Evolutionary conservation across 2,113 vertebrate genomes (phyloP).

Genomic region (Uropsilus gracilis): DNA sequence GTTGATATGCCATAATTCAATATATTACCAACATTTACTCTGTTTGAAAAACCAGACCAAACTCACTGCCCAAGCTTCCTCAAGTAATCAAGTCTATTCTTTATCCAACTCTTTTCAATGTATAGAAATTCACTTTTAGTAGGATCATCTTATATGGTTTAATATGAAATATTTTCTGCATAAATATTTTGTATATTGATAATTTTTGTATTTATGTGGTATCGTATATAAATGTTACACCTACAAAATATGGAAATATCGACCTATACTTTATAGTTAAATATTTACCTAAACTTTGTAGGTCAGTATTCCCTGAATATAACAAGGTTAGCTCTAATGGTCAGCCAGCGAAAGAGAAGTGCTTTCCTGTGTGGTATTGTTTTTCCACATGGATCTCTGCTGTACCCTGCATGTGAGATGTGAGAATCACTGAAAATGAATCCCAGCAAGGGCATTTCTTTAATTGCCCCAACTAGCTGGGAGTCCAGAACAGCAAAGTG

Average conservation of each 20-base stretch:
- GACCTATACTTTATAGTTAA: too few species aligned
- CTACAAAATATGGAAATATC: too few species aligned
- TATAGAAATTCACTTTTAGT: background rate
- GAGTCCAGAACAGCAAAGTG: constrained; percentile 55
- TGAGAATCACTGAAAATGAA: constrained; percentile 38
- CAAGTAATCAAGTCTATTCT: background rate
- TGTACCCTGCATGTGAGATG: constrained; percentile 66
- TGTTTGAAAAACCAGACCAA: background rate
- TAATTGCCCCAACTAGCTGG: constrained; percentile 58
- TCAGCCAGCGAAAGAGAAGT: background rate
- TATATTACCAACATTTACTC: background rate
- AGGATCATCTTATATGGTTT: background rate
- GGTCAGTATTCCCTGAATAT: background rate
- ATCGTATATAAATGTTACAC: too few species aligned
- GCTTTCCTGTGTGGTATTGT: background rate
- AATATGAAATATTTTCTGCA: too few species aligned
- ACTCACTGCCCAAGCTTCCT: background rate
- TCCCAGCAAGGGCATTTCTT: constrained; percentile 67
- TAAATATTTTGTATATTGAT: too few species aligned
- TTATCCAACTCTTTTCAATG: background rate
- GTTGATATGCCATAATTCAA: background rate
- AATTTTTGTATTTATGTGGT: too few species aligned
- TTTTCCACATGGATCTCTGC: background rate
- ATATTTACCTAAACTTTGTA: too few species aligned
- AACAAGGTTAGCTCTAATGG: background rate